Evolutionary conservation across 92 coral and sea anemone genomes (phyloP).

Genomic region (Porites rus): DNA sequence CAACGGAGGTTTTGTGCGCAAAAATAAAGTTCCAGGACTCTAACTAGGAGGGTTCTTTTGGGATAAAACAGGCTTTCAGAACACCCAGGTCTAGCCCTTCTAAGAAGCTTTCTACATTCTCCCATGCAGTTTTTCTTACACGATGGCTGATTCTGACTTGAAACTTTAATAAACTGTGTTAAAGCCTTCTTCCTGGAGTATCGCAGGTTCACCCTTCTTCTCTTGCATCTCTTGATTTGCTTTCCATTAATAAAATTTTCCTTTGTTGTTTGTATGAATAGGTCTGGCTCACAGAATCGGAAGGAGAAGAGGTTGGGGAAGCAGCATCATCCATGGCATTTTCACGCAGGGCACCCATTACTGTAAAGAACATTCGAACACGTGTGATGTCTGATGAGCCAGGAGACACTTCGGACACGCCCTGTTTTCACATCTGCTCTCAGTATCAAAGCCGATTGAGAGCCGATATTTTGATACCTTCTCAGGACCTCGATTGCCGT

Average conservation of each 20-base stretch:
- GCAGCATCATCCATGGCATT: slow-evolving; percentile 8
- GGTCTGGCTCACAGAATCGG: slow-evolving; percentile 50
- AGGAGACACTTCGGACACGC: slow-evolving; percentile 41
- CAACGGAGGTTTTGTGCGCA: no score
- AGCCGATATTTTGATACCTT: slow-evolving; percentile 57
- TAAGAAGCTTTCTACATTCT: no score
- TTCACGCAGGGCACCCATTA: slow-evolving; percentile 37
- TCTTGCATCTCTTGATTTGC: no score
- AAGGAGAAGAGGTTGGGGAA: slow-evolving; percentile 8
- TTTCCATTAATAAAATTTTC: background rate
- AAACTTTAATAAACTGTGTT: no score
- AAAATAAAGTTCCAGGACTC: no score
- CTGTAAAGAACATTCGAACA: slow-evolving; percentile 47
- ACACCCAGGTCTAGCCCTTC: no score
- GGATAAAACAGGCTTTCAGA: no score
- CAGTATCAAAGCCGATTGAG: slow-evolving; percentile 31
- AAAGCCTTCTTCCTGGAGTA: no score
- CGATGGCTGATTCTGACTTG: no score
- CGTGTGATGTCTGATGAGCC: slow-evolving; percentile 34
- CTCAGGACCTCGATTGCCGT: slow-evolving; percentile 61
- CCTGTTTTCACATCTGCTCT: slow-evolving; percentile 52
- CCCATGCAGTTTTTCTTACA: no score
- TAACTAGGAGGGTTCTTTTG: no score
- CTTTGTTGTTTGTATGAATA: background rate
- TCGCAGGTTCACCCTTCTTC: no score